Conservation (phyloP, 2,113 vertebrate genomes). For the Micronycteris hirsuta region DNA sequence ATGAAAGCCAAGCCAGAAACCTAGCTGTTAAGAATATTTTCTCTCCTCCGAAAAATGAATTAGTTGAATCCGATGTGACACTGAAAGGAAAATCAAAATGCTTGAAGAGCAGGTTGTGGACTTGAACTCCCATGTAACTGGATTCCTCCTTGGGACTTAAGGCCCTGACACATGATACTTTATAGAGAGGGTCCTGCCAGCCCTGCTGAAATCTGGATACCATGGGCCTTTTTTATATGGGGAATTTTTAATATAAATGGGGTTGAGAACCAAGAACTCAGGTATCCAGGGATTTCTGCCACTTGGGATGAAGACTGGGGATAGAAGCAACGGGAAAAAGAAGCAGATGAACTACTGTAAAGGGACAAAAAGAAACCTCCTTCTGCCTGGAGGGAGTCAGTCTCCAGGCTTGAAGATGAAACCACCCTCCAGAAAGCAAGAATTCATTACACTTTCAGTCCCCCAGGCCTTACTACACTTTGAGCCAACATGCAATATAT, state of each 20-base stretch:
- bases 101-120: constrained; percentile 26
- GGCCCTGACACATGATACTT: constrained; percentile 2
- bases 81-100: constrained; percentile 44
- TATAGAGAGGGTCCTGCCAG: constrained; percentile 10
- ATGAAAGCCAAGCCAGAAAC: constrained; percentile 34
- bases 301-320: neutral
- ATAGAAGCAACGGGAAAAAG: constrained; percentile 18
- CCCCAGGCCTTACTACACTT: neutral
- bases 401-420: neutral
- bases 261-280: constrained; percentile 14
- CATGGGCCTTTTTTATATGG: neutral
- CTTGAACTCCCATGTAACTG: constrained; percentile 36
- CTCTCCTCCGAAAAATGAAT: constrained; percentile 44
- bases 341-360: neutral
- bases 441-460: constrained; percentile 4
- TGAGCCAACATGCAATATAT: neutral
- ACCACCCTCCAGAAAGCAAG: constrained; percentile 41
- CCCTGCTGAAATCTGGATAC: constrained; percentile 39
- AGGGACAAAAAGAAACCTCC: neutral
- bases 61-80: constrained; percentile 47
- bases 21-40: constrained; percentile 31
- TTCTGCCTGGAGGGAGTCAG: neutral
- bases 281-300: constrained; percentile 36
- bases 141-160: constrained; percentile 38
- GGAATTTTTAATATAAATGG: constrained; percentile 43